Percentiles rank a stretch among this genome's conserved stretches.
Conservation (phyloP, 2,797 vertebrate genomes). For the Labroides dimidiatus region DNA sequence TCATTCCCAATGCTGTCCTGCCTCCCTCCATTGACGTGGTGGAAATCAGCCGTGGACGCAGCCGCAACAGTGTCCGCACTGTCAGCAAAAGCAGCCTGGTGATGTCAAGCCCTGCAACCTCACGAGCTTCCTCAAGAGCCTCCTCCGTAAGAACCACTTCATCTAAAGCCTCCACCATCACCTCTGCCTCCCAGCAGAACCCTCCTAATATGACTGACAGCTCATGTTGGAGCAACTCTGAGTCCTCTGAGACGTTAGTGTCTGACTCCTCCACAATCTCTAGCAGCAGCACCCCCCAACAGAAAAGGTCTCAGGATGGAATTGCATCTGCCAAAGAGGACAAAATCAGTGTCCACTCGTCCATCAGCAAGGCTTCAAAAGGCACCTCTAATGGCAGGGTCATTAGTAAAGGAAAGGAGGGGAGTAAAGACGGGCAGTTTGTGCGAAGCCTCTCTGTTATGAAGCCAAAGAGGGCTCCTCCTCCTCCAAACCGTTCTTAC, state of each 20-base stretch:
- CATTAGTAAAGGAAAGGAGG: conserved; percentile 40
- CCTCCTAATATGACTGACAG: conserved; percentile 65
- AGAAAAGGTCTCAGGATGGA: conserved; percentile 36
- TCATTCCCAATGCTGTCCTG: conserved; percentile 95
- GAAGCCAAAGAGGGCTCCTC: conserved; percentile 89
- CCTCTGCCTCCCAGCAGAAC: conserved; percentile 66
- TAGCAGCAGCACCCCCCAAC: conserved; percentile 80
- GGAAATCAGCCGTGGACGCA: conserved; percentile 88
- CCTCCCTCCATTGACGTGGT: conserved; percentile 94
- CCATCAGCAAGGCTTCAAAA: conserved; percentile 49
- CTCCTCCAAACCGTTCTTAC: conserved; percentile 88
- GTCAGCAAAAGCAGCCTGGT: conserved; percentile 90
- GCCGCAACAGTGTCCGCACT: conserved; percentile 91
- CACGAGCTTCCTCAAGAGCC: conserved; percentile 86
- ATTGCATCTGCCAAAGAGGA: conserved; percentile 50
- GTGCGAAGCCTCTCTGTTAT: conserved; percentile 90
- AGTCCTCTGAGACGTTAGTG: conserved; percentile 95
- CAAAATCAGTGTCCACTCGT: conserved; percentile 70
- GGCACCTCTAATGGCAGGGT: conserved; percentile 60
- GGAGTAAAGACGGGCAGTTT: conserved; percentile 76
- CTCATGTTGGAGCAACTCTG: conserved; percentile 90
- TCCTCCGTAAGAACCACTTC: conserved; percentile 85
- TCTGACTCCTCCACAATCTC: conserved; percentile 96
- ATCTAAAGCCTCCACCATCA: conserved; percentile 86
- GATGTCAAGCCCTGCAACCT: conserved; percentile 89